These are phyloP conservation scores for Paraplagusia blochii DNA, from an alignment of 2,113 vertebrate genomes.

Conservation along the genomic window DNA sequence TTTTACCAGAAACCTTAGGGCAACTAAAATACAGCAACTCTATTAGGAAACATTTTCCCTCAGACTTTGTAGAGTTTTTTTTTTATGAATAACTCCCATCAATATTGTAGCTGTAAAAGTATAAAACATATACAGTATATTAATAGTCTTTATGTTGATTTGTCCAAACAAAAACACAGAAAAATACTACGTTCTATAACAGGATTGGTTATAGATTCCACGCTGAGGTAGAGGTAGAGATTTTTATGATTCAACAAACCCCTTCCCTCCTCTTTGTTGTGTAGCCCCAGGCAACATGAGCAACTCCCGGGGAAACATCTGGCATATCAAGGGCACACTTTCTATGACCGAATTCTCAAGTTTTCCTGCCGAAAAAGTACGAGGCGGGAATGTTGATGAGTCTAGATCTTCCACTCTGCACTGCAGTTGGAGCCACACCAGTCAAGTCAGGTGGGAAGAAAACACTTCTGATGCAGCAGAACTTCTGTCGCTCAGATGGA, in stretches of 20 bases:
- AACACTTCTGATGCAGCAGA: neutral
- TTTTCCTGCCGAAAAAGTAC: conserved; percentile 16
- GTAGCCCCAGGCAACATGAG: conserved; percentile 39
- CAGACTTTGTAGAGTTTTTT: too few species aligned
- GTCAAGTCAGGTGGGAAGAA: conserved; percentile 5
- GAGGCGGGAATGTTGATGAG: conserved; percentile 4
- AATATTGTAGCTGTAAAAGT: too few species aligned
- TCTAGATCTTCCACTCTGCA: conserved; percentile 12
- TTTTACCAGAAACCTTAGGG: too few species aligned
- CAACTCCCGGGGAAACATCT: conserved; percentile 69
- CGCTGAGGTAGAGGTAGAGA: conserved; percentile 22
- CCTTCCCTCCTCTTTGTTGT: conserved; percentile 52
- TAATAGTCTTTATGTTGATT: too few species aligned
- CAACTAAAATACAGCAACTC: too few species aligned
- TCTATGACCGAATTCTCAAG: conserved; percentile 38
- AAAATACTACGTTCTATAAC: neutral
- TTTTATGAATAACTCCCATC: too few species aligned
- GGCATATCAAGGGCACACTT: conserved; percentile 54
- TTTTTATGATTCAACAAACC: conserved; percentile 54
- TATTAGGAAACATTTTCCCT: too few species aligned
- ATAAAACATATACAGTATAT: too few species aligned
- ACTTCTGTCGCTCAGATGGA: too few species aligned
- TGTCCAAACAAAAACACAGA: too few species aligned
- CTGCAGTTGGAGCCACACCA: conserved; percentile 16
- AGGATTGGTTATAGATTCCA: conserved; percentile 17